phyloP scores from a whole-genome alignment of 1,140 invertebrate genomes.

The Epicauta chinensis region DNA sequence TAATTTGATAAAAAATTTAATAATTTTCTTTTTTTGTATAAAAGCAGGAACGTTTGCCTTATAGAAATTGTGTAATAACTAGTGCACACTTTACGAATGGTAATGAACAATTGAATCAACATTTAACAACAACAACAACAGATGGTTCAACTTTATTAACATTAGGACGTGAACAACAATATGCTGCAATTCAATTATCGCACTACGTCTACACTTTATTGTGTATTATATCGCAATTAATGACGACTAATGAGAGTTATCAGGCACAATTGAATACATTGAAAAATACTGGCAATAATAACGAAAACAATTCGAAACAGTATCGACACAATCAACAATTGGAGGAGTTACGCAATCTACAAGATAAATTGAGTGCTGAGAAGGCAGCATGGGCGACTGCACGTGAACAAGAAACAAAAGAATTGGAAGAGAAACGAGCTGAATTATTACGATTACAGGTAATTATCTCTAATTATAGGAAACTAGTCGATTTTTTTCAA shows the following conservation, averaged over 20 bases:
- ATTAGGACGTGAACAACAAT: constrained; percentile 56
- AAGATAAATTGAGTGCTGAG: constrained; percentile 71
- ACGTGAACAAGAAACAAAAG: constrained; percentile 55
- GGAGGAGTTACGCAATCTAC: constrained; percentile 65
- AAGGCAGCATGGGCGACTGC: constrained; percentile 67
- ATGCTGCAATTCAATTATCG: constrained; percentile 66
- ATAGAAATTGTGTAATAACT: constrained; percentile 45
- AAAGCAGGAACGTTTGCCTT: constrained; percentile 47
- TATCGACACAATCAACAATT: constrained; percentile 67
- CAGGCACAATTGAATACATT: constrained; percentile 58
- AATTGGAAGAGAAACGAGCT: constrained; percentile 58
- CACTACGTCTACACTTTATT: constrained; percentile 77
- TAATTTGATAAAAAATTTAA: constrained; percentile 3
- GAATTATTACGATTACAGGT: constrained; percentile 53
- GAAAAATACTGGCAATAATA: constrained; percentile 45
- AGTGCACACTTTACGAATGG: constrained; percentile 36
- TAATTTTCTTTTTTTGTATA: constrained; percentile 14
- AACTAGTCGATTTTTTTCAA: no score
- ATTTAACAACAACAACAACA: constrained; percentile 18
- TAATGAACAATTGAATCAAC: constrained; percentile 21
- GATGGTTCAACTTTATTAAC: constrained; percentile 44
- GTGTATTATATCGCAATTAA: constrained; percentile 76
- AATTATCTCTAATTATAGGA: no score
- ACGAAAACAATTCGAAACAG: constrained; percentile 46
- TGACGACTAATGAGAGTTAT: constrained; percentile 74